phyloP scores from a whole-genome alignment of 2,113 vertebrate genomes.

The Lagopus leucura region DNA sequence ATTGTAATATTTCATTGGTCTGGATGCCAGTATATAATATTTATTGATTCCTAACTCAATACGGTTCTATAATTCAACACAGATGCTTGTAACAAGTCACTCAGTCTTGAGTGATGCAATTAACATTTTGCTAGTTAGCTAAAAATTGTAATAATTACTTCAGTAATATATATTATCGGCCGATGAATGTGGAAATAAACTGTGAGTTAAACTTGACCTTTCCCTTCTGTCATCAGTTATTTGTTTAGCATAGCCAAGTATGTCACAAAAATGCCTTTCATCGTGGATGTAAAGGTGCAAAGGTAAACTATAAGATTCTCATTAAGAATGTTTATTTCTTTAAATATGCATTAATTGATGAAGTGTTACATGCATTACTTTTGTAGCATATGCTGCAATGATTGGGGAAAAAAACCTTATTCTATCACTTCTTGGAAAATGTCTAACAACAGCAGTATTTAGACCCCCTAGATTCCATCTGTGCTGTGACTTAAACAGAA shows the following conservation, averaged over 20 bases:
- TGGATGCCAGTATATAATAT: not conserved
- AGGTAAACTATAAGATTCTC: not conserved
- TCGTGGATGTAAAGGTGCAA: not conserved
- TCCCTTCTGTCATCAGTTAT: not conserved
- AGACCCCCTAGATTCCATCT: not conserved
- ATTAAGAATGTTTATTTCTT: not conserved
- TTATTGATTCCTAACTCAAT: not conserved
- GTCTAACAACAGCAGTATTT: not conserved
- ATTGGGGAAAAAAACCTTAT: not conserved
- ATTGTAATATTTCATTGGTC: not conserved
- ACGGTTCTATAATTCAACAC: conserved; percentile 29
- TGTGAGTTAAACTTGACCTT: conserved; percentile 11
- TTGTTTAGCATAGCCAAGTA: not conserved
- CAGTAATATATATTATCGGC: not conserved
- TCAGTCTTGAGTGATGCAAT: conserved; percentile 29
- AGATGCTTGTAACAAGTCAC: conserved; percentile 18
- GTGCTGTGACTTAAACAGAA: not conserved
- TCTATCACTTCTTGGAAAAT: not conserved
- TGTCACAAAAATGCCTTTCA: not conserved
- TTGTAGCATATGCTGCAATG: not conserved
- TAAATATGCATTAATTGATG: not conserved
- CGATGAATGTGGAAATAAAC: not conserved
- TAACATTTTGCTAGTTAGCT: conserved; percentile 33
- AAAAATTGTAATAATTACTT: conserved; percentile 42
- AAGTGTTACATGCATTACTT: not conserved